Conservation (phyloP, 2,797 vertebrate species). For the Sebastes taczanowskii region DNA sequence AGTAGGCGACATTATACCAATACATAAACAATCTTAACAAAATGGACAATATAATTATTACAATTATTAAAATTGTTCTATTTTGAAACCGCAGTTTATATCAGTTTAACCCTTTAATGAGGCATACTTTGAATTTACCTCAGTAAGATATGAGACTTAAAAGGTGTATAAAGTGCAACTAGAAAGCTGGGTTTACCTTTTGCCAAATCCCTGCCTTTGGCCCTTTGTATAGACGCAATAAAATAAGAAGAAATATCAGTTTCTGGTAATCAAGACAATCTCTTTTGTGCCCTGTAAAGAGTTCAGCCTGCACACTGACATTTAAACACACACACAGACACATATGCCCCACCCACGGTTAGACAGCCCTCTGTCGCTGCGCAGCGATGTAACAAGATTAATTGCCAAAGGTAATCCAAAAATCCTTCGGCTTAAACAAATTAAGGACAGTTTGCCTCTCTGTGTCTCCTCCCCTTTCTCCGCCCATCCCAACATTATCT, state of each 20-base stretch:
- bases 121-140: background rate
- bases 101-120: background rate
- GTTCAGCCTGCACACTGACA: slow-evolving; percentile 12
- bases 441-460: slow-evolving; percentile 68
- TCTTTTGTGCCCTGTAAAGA: background rate
- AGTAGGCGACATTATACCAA: background rate
- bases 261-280: background rate
- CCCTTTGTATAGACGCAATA: background rate
- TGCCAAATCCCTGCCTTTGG: background rate
- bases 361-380: slow-evolving; percentile 44
- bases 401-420: slow-evolving; percentile 81
- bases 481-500: background rate
- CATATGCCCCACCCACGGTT: background rate
- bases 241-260: background rate
- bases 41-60: background rate
- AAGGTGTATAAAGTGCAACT: background rate
- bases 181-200: background rate
- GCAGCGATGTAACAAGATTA: slow-evolving; percentile 76
- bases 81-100: background rate
- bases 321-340: slow-evolving; percentile 14
- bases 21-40: background rate
- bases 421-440: slow-evolving; percentile 80
- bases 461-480: slow-evolving; percentile 38
- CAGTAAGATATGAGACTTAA: background rate
- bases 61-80: background rate